phyloP scores from a whole-genome alignment of 2,888 invertebrate genomes.

The Cephus pulcher region DNA sequence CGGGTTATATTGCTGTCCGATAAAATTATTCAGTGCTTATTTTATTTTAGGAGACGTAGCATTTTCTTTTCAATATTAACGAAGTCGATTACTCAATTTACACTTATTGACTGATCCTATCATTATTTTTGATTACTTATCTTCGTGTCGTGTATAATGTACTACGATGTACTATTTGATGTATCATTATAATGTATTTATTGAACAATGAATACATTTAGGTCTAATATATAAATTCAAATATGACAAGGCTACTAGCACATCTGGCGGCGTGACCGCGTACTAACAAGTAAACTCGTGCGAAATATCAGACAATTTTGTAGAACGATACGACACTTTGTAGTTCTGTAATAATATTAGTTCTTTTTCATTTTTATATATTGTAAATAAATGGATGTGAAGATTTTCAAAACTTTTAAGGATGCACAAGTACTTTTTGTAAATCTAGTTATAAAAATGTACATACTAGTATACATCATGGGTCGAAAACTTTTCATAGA shows the following conservation, averaged over 20 bases:
- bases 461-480: no score
- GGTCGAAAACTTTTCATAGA: not conserved
- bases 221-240: not conserved
- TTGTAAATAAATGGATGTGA: not conserved
- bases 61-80: not conserved
- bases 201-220: not conserved
- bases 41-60: not conserved
- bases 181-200: not conserved
- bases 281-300: not conserved
- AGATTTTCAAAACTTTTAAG: not conserved
- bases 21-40: not conserved
- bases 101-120: not conserved
- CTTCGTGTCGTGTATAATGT: not conserved
- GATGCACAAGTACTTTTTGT: not conserved
- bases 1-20: not conserved
- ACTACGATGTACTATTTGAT: not conserved
- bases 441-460: no score
- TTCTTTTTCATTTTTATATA: not conserved
- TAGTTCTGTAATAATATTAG: not conserved
- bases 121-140: not conserved
- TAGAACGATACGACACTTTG: not conserved
- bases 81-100: not conserved
- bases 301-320: not conserved
- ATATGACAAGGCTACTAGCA: not conserved
- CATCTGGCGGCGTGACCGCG: not conserved